These are phyloP conservation scores for Acrobasis consociella DNA, from an alignment of 2,888 invertebrate species.

Conservation along the genomic window DNA sequence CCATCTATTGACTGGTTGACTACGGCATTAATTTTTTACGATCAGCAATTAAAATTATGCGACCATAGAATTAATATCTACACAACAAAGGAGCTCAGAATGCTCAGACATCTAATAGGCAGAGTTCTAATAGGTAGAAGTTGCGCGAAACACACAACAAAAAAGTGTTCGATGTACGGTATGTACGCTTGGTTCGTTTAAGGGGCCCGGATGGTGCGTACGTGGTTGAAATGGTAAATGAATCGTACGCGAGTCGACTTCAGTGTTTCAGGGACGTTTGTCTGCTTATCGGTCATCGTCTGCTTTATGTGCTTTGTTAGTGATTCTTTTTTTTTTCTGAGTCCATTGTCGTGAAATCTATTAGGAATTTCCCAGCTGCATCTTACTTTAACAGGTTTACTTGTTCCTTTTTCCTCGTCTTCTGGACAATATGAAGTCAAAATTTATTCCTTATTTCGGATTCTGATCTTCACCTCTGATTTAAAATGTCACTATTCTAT, in stretches of 20 bases:
- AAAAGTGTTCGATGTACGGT: slow-evolving; percentile 36
- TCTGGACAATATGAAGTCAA: not conserved
- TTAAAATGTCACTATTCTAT: no score
- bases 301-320: not conserved
- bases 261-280: slow-evolving; percentile 13
- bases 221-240: slow-evolving; percentile 42
- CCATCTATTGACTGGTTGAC: slow-evolving; percentile 4
- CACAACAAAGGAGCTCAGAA: not conserved
- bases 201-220: slow-evolving; percentile 44
- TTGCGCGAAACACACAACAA: slow-evolving; percentile 18
- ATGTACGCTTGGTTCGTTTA: slow-evolving; percentile 34
- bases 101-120: not conserved
- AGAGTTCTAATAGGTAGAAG: not conserved
- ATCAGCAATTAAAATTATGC: not conserved
- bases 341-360: not conserved
- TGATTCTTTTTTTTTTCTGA: not conserved
- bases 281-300: slow-evolving; percentile 25
- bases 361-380: not conserved
- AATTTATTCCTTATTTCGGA: no score
- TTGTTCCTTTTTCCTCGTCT: not conserved
- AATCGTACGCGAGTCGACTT: slow-evolving; percentile 12
- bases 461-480: no score
- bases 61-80: not conserved
- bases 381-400: not conserved
- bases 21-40: slow-evolving; percentile 5